Evolutionary conservation across 2,888 invertebrate species (phyloP).

Genomic region (Alcis repandata): DNA sequence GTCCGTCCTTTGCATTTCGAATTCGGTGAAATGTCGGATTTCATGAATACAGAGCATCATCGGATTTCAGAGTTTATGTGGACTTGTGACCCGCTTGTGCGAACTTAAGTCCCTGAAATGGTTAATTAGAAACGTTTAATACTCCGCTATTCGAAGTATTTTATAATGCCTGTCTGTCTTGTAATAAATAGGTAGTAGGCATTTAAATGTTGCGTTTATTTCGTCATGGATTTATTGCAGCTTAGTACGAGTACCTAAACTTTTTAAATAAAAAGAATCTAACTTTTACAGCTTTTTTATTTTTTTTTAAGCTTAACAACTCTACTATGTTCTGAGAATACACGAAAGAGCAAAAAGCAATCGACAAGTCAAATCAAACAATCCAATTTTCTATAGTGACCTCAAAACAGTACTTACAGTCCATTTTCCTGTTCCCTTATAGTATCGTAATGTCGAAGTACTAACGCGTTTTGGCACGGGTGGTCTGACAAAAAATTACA

Average conservation of each 20-base stretch:
- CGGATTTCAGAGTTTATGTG: constrained; percentile 52
- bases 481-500: constrained; percentile 52
- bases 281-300: too few species aligned
- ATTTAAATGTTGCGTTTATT: too few species aligned
- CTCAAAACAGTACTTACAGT: constrained; percentile 47
- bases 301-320: too few species aligned
- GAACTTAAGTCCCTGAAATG: constrained; percentile 40
- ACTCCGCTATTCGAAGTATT: too few species aligned
- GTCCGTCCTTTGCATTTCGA: constrained; percentile 70
- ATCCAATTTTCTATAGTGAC: constrained; percentile 54
- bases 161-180: not conserved
- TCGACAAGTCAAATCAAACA: constrained; percentile 7
- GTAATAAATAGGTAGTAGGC: too few species aligned
- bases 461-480: constrained; percentile 52
- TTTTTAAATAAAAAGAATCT: too few species aligned
- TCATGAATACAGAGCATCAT: constrained; percentile 59
- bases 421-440: constrained; percentile 45
- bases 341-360: not conserved
- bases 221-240: too few species aligned
- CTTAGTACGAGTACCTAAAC: too few species aligned
- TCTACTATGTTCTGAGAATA: too few species aligned
- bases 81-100: constrained; percentile 45
- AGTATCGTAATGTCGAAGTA: constrained; percentile 50
- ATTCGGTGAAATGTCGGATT: constrained; percentile 68
- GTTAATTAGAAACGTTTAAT: constrained; percentile 52